These are phyloP conservation scores for Uria aalge DNA, from an alignment of 2,113 vertebrate genomes.

Conservation along the genomic window DNA sequence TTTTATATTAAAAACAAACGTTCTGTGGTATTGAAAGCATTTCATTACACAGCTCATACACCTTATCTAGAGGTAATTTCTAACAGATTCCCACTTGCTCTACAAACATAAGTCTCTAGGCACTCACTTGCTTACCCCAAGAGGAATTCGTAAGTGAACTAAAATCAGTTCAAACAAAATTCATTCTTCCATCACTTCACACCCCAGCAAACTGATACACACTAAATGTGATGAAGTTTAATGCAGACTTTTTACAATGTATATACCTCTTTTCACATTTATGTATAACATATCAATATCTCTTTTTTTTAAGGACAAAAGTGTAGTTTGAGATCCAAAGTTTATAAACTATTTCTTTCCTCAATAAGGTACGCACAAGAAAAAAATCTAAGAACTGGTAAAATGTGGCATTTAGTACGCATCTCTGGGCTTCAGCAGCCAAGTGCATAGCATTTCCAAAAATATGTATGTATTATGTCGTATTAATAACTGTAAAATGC, in stretches of 20 bases:
- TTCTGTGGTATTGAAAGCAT: constrained; percentile 65
- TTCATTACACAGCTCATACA: constrained; percentile 60
- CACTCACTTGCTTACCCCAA: constrained; percentile 39
- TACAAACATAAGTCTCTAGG: constrained; percentile 64
- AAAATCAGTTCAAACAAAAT: constrained; percentile 70
- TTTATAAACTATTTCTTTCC: neutral
- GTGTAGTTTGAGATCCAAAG: neutral
- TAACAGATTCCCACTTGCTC: constrained; percentile 72
- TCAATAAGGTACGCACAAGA: neutral
- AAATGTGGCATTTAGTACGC: neutral
- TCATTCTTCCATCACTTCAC: constrained; percentile 67
- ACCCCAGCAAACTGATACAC: constrained; percentile 49
- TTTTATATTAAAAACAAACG: constrained; percentile 78
- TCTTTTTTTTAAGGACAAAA: constrained; percentile 13
- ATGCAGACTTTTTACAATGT: constrained; percentile 52
- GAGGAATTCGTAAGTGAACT: constrained; percentile 65
- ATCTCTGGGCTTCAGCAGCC: neutral
- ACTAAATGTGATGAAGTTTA: constrained; percentile 62
- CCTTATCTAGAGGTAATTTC: constrained; percentile 74
- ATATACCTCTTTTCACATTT: constrained; percentile 52
- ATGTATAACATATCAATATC: neutral
- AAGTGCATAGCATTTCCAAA: neutral
- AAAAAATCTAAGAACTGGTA: neutral
- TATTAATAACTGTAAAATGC: neutral
- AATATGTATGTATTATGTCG: neutral